These are phyloP conservation scores for Garrulus glandarius DNA, from an alignment of 2,797 vertebrate species.

Conservation along the genomic window DNA sequence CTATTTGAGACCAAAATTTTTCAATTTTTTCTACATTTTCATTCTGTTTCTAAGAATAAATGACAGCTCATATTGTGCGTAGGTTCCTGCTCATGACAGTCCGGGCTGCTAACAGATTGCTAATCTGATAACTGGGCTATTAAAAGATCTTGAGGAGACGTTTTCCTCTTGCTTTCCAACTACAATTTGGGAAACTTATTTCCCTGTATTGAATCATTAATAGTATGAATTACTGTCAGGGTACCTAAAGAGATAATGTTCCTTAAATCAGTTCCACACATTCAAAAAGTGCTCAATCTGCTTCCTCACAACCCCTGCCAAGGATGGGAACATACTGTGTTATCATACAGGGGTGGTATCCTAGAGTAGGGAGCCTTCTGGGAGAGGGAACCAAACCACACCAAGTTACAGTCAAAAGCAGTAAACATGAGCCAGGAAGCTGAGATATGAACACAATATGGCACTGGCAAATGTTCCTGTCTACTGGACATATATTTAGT, in stretches of 20 bases:
- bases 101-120: conserved; percentile 69
- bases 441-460: background rate
- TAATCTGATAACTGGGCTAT: conserved; percentile 69
- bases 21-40: background rate
- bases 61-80: conserved; percentile 69
- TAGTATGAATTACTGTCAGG: background rate
- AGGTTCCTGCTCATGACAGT: conserved; percentile 66
- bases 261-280: background rate
- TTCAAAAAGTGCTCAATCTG: background rate
- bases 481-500: background rate
- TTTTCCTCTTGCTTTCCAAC: conserved; percentile 51
- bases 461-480: background rate
- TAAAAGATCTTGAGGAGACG: conserved; percentile 57
- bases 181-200: conserved; percentile 19
- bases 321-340: background rate
- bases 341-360: background rate
- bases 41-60: conserved; percentile 65
- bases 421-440: background rate
- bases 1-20: background rate
- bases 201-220: conserved; percentile 7
- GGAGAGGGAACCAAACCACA: background rate
- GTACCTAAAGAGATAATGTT: background rate
- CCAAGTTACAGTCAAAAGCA: background rate
- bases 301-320: background rate
- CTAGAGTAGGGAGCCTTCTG: background rate